A percentile compares a stretch with the other conserved stretches of the same genome.
Evolutionary conservation across 2,113 vertebrate species (phyloP).

Genomic region (Castor canadensis): DNA sequence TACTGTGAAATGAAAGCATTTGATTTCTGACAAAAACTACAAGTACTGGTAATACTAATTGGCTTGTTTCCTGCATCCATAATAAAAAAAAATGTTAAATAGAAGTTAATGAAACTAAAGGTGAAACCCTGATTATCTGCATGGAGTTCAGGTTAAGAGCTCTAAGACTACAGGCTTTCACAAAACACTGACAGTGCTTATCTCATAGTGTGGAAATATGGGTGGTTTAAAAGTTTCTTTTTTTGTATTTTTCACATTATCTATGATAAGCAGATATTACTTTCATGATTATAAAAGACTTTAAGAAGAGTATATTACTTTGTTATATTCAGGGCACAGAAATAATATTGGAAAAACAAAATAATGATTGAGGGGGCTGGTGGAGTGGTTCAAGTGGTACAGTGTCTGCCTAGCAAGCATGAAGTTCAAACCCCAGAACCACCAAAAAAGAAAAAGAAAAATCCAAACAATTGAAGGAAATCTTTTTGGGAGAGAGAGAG

Average conservation of each 20-base stretch:
- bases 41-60: constrained; percentile 12
- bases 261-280: not conserved
- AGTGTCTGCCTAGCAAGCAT: too few relatives aligned
- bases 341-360: constrained; percentile 6
- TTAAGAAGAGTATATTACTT: not conserved
- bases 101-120: constrained; percentile 23
- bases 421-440: too few relatives aligned
- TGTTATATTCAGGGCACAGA: constrained; percentile 1
- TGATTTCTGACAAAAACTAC: constrained; percentile 33
- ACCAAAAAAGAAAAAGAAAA: too few relatives aligned
- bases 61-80: not conserved
- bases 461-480: not conserved
- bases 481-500: not conserved
- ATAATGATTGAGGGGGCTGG: not conserved
- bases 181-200: not conserved
- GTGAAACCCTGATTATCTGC: not conserved
- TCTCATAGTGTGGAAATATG: not conserved
- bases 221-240: not conserved
- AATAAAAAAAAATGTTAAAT: constrained; percentile 15
- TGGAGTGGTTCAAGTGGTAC: too few relatives aligned
- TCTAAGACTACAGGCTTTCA: not conserved
- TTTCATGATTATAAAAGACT: not conserved
- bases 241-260: constrained; percentile 6
- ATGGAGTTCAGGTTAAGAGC: not conserved
- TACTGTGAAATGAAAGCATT: constrained; percentile 25